These are phyloP conservation scores for Danio albolineatus DNA, from an alignment of 2,797 vertebrate genomes.

Conservation along the genomic window DNA sequence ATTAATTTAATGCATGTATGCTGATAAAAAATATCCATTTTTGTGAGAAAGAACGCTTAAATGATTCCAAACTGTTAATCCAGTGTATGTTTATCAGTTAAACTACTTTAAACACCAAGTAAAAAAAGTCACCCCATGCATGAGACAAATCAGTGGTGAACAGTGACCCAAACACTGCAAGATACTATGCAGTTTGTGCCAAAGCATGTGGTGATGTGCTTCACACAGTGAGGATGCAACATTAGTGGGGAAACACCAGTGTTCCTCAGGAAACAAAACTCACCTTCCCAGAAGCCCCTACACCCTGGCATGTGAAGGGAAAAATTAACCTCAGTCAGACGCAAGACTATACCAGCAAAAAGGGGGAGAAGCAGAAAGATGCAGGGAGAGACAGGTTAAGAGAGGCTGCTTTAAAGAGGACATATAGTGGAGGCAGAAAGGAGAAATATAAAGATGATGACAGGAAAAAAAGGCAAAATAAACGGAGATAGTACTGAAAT, in stretches of 20 bases:
- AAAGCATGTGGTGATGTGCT: conserved; percentile 30
- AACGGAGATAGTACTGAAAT: conserved; percentile 7
- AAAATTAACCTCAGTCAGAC: conserved; percentile 63
- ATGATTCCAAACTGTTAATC: not conserved
- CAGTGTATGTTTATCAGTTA: not conserved
- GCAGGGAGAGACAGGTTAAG: conserved; percentile 34
- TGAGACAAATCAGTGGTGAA: conserved; percentile 41
- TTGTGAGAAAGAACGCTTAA: not conserved
- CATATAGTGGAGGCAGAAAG: conserved; percentile 31
- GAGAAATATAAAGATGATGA: conserved; percentile 16
- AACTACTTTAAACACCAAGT: not conserved
- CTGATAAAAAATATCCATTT: not conserved
- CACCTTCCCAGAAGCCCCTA: conserved; percentile 77
- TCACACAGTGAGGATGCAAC: conserved; percentile 56
- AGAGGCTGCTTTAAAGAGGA: conserved; percentile 27
- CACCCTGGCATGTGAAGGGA: conserved; percentile 75
- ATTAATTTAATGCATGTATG: not conserved
- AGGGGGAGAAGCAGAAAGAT: conserved; percentile 34
- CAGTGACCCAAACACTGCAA: conserved; percentile 43
- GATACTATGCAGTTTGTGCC: conserved; percentile 26
- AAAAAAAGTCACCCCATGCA: conserved; percentile 29
- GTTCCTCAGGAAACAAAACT: conserved; percentile 68
- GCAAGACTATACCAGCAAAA: conserved; percentile 55
- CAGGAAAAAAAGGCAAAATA: not conserved
- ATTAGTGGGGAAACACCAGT: conserved; percentile 61